phyloP scores from a whole-genome alignment of 2,113 vertebrate genomes.

The Redunca redunca region DNA sequence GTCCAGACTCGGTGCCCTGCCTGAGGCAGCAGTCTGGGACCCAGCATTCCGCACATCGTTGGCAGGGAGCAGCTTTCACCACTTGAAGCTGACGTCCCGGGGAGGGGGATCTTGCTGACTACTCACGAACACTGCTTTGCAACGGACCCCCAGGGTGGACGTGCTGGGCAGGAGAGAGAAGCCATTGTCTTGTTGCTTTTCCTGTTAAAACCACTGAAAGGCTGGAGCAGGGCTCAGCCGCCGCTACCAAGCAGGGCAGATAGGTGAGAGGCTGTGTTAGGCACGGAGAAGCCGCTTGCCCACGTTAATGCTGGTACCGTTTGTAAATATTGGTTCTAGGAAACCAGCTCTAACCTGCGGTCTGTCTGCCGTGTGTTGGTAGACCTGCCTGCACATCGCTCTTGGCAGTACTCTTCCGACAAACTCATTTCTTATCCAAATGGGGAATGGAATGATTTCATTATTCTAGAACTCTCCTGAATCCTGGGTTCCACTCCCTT shows the following conservation, averaged over 20 bases:
- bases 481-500: neutral
- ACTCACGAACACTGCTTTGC: slow-evolving; percentile 65
- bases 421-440: neutral
- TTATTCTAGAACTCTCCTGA: neutral
- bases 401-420: accelerated
- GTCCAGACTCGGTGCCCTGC: accelerated
- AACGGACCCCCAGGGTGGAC: slow-evolving; percentile 59
- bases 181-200: neutral
- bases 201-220: neutral
- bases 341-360: accelerated
- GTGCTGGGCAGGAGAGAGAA: slow-evolving; percentile 49
- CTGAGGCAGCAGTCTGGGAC: neutral
- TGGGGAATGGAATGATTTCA: neutral
- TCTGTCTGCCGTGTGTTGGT: accelerated
- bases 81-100: neutral
- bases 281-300: accelerated
- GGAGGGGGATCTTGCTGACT: slow-evolving; percentile 8
- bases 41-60: neutral
- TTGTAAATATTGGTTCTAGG: accelerated
- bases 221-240: neutral
- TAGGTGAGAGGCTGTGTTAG: neutral
- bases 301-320: accelerated
- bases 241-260: neutral
- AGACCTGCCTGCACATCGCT: accelerated
- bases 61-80: neutral